Conservation (phyloP, 2,113 vertebrate genomes). For the Petroica traversi region DNA sequence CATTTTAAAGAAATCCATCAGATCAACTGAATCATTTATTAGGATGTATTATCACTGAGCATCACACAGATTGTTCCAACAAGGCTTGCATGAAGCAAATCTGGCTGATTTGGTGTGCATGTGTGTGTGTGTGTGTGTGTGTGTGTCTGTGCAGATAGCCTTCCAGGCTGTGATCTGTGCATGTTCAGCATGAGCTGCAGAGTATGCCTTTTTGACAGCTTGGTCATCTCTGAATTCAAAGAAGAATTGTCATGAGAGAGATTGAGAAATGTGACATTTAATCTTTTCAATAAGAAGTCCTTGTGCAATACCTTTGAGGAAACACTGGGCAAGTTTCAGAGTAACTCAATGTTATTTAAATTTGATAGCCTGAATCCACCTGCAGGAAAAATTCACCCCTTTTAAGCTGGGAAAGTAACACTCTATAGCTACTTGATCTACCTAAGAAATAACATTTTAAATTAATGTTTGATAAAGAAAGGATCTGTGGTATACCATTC, state of each 20-base stretch:
- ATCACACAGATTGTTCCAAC: neutral
- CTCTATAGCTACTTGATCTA: neutral
- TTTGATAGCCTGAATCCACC: neutral
- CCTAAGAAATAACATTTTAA: neutral
- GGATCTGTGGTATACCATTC: neutral
- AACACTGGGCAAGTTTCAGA: neutral
- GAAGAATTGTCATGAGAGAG: neutral
- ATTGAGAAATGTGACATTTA: slow-evolving; percentile 6
- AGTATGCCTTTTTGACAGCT: neutral
- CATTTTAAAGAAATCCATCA: neutral
- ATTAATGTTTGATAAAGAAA: neutral
- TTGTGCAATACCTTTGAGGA: neutral
- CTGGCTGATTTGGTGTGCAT: neutral
- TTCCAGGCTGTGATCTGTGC: neutral
- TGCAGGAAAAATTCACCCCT: neutral
- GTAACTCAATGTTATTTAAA: neutral
- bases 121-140: neutral
- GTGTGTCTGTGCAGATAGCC: neutral
- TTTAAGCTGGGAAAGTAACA: neutral
- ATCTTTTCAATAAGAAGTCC: slow-evolving; percentile 48
- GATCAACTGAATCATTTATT: neutral
- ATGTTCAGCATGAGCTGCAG: neutral
- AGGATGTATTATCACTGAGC: neutral
- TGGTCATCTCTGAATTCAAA: slow-evolving; percentile 12
- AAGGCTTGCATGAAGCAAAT: neutral